Percentiles rank a stretch among this genome's conserved stretches.
phyloP scores from a whole-genome alignment of 2,113 vertebrate genomes.

The Dascyllus trimaculatus region DNA sequence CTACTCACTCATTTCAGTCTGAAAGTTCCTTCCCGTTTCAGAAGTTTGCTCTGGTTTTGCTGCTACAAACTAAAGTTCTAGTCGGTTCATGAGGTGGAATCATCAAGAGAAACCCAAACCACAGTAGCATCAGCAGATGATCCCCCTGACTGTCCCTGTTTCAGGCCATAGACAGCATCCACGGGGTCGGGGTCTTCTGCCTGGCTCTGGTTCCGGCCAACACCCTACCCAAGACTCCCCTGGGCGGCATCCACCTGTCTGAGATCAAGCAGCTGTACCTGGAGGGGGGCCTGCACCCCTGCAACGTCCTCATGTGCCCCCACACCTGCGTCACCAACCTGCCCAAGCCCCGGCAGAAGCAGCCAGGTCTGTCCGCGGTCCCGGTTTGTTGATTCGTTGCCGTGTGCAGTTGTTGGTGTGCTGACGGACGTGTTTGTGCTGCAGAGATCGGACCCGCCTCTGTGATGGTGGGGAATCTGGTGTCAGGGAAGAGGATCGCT shows the following conservation, averaged over 20 bases:
- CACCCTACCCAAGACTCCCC: slow-evolving; percentile 97
- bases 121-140: not conserved
- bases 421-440: slow-evolving; percentile 8
- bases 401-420: not conserved
- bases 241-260: slow-evolving; percentile 98
- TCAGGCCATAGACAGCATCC: slow-evolving; percentile 99
- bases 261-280: slow-evolving; percentile 99
- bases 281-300: slow-evolving; percentile 97
- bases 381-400: no score
- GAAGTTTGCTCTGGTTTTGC: no score
- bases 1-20: no score
- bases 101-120: no score
- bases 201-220: slow-evolving; percentile 97
- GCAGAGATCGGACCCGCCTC: slow-evolving; percentile 99
- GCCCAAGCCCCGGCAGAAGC: slow-evolving; percentile 98
- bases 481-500: slow-evolving; percentile 98
- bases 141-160: not conserved
- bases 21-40: no score
- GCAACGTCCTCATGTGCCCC: slow-evolving; percentile 98
- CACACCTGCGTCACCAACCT: slow-evolving; percentile 99
- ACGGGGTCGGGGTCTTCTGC: slow-evolving; percentile 98
- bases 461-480: slow-evolving; percentile 99
- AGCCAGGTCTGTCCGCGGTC: slow-evolving; percentile 86
- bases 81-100: no score
- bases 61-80: no score